Evolutionary conservation across 2,888 invertebrate genomes (phyloP).

Genomic region (Temnothorax ravouxi): DNA sequence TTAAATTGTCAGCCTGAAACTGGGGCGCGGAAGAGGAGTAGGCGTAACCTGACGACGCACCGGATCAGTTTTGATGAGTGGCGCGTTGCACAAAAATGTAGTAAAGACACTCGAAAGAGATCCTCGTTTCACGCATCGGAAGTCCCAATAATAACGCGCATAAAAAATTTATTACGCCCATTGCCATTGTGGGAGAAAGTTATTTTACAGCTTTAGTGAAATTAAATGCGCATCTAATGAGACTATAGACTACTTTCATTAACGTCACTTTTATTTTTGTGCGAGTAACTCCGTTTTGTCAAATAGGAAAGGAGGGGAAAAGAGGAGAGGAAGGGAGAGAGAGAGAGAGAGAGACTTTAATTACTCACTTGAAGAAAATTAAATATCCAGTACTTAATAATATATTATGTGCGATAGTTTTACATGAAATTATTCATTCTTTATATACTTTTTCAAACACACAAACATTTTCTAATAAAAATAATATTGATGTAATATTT

Average conservation of each 20-base stretch:
- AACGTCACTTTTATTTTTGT: background rate
- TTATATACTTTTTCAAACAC: background rate
- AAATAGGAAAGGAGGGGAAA: background rate
- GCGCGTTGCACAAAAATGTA: constrained; percentile 11
- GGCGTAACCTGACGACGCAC: constrained; percentile 9
- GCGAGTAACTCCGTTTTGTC: background rate
- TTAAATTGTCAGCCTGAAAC: background rate
- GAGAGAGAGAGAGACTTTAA: background rate
- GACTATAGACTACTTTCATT: constrained; percentile 14
- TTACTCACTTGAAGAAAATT: background rate
- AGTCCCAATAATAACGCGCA: constrained; percentile 11
- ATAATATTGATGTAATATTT: background rate
- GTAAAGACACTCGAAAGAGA: constrained; percentile 38
- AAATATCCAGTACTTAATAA: background rate
- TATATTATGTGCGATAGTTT: background rate
- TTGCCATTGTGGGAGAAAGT: constrained; percentile 53
- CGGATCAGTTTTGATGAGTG: constrained; percentile 3
- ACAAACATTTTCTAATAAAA: background rate
- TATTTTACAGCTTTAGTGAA: constrained; percentile 22
- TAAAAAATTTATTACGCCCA: constrained; percentile 48
- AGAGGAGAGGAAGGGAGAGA: background rate
- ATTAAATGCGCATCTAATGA: constrained; percentile 35
- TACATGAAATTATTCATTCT: background rate
- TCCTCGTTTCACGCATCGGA: constrained; percentile 42
- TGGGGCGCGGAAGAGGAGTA: background rate